A percentile compares a stretch with the other conserved stretches of the same genome.
phyloP scores from a whole-genome alignment of 2,113 vertebrate genomes.

The Typhlomys cinereus region DNA sequence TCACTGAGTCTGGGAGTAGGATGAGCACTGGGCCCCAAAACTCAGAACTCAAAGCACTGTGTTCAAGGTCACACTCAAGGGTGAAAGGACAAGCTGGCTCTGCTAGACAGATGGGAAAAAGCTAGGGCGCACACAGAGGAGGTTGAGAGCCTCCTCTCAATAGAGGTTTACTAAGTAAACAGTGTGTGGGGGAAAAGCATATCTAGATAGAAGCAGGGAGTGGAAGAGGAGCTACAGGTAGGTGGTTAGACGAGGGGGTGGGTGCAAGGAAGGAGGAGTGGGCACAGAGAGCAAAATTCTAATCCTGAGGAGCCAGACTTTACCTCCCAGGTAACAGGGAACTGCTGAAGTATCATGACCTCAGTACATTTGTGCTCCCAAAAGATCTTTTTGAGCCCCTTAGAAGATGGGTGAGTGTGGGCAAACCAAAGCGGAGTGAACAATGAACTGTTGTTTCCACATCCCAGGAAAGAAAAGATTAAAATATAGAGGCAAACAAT shows the following conservation, averaged over 20 bases:
- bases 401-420: neutral
- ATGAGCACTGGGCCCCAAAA: neutral
- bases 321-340: neutral
- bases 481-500: neutral
- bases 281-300: neutral
- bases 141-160: neutral
- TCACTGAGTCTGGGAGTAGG: neutral
- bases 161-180: neutral
- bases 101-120: neutral
- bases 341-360: neutral
- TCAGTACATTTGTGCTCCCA: neutral
- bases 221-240: neutral
- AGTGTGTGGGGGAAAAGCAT: fast-evolving
- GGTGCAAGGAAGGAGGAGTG: fast-evolving
- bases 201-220: neutral
- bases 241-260: neutral
- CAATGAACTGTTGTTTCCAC: neutral
- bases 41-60: neutral
- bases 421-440: neutral
- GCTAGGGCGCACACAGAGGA: neutral
- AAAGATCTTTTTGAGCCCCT: neutral
- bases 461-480: neutral
- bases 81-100: neutral
- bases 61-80: neutral
- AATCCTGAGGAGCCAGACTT: neutral